These are phyloP conservation scores for Girardinichthys multiradiatus DNA, from an alignment of 2,113 vertebrate species.

Conservation along the genomic window DNA sequence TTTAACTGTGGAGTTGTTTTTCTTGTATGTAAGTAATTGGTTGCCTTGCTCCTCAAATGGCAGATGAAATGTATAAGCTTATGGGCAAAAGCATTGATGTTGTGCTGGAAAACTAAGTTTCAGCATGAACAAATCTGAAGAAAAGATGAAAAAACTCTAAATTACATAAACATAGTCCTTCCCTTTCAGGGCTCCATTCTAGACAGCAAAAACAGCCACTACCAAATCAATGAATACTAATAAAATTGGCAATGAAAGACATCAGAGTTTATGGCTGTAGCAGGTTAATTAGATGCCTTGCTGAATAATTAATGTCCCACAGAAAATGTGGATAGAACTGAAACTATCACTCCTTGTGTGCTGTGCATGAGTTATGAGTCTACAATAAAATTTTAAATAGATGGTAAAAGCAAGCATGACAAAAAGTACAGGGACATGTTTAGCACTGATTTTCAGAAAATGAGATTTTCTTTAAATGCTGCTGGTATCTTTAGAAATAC, in stretches of 20 bases:
- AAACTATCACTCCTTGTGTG: constrained; percentile 9
- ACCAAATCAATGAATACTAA: constrained; percentile 49
- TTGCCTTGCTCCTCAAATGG: constrained; percentile 36
- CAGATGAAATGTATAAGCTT: constrained; percentile 55
- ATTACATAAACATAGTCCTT: constrained; percentile 42
- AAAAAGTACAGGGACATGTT: background rate
- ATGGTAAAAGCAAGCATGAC: constrained; percentile 11
- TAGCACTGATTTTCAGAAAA: constrained; percentile 3
- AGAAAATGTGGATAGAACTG: constrained; percentile 24
- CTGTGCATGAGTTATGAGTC: background rate
- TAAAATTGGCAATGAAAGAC: constrained; percentile 43
- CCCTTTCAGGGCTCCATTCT: constrained; percentile 27
- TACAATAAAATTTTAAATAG: background rate
- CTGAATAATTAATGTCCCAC: constrained; percentile 52
- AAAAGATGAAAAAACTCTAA: constrained; percentile 35
- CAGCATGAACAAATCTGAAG: constrained; percentile 13
- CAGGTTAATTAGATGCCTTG: constrained; percentile 28
- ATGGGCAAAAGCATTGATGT: constrained; percentile 35
- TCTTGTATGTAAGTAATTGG: constrained; percentile 62
- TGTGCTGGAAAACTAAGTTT: constrained; percentile 14
- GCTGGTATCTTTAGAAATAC: background rate
- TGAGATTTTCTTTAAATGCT: background rate
- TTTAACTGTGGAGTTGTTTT: constrained; percentile 16
- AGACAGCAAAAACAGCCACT: constrained; percentile 35
- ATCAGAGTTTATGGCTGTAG: constrained; percentile 3